Base-by-base conservation (phyloP, 2,797 vertebrate species). In the Sebastiscus albofasciatus region DNA sequence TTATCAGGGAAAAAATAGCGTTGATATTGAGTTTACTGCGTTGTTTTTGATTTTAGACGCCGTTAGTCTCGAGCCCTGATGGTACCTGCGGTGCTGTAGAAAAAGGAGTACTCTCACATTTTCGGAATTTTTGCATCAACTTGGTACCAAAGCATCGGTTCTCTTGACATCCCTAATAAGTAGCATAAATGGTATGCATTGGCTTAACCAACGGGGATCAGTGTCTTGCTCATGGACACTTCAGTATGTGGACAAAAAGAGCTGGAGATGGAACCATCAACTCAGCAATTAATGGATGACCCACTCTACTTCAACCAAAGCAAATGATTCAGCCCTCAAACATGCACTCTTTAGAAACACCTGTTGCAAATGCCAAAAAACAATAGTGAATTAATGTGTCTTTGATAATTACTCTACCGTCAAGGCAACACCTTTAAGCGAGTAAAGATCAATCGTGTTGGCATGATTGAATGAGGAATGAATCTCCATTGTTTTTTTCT, bases 391-490 rank as follows among this genome's bases (percentile, higher is more conserved):
- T 77, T 2, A 72, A 59, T 46, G 33, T 10, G 42, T 56, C 24
- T 67, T 55, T 67, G 70, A 82, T 81, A 81, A 82, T 82, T 80
- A 77, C 49, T 75, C 52, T 11, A 20, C 49, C 69, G 39, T 78
- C 29, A 8, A 26, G 16, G 18, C 54, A 13, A 27, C 76, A 9
- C 70, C 67, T 77, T 59, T 18, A 22, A 62, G 76, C 59, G 3
- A 64, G 36, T 24, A 46, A 16, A 72, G 77, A 84, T 78, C 72
- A 73, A 67, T 77, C 80, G 49, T 54, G 76, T 13, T 7, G 56
- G 24, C 59, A 16, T 67, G 67, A 89, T 31, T 68, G 73, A 86
- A 66, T 54, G 75, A 85, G 72, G 77, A 77, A 67, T 67, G 54
- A 73, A 65, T 79, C 74, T 52, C 66, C 59, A 69, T 75, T 65